These are phyloP conservation scores for Dendropsophus ebraccatus DNA, from an alignment of 2,113 vertebrate species.

Conservation along the genomic window DNA sequence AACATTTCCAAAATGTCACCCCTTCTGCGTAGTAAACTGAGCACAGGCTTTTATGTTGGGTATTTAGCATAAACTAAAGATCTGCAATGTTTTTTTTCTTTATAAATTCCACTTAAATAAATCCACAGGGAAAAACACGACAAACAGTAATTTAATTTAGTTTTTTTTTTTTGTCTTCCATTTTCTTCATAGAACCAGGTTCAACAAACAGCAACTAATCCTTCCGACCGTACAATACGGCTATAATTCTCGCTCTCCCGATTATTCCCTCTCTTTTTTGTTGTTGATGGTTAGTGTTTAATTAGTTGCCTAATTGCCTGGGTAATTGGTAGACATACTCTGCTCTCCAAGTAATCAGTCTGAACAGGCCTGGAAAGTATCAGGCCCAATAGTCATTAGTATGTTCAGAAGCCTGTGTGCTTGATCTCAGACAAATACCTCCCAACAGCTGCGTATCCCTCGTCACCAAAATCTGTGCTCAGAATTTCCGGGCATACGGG, in stretches of 20 bases:
- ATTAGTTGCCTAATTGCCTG: constrained; percentile 99
- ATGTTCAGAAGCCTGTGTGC: constrained; percentile 77
- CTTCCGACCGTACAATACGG: constrained; percentile 57
- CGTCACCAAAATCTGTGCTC: neutral
- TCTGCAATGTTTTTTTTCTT: constrained; percentile 11
- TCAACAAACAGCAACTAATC: constrained; percentile 84
- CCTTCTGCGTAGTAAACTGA: neutral
- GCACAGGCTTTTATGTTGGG: neutral
- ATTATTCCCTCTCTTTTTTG: constrained; percentile 80
- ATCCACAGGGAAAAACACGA: constrained; percentile 6
- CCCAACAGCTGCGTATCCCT: constrained; percentile 65
- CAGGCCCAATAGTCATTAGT: constrained; percentile 99
- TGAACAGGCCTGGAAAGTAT: constrained; percentile 96
- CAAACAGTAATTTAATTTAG: constrained; percentile 36
- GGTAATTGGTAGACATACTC: constrained; percentile 99
- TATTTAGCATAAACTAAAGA: neutral
- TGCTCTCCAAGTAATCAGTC: constrained; percentile 99
- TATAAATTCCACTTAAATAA: constrained; percentile 37
- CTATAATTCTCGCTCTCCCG: constrained; percentile 64
- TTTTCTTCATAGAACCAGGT: constrained; percentile 60
- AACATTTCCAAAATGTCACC: neutral
- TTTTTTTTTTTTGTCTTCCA: neutral
- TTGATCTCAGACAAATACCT: constrained; percentile 71
- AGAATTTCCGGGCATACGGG: neutral
- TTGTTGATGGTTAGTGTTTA: constrained; percentile 99